Base-by-base conservation (phyloP, 2,888 invertebrate species). In the Nycteola revayana region DNA sequence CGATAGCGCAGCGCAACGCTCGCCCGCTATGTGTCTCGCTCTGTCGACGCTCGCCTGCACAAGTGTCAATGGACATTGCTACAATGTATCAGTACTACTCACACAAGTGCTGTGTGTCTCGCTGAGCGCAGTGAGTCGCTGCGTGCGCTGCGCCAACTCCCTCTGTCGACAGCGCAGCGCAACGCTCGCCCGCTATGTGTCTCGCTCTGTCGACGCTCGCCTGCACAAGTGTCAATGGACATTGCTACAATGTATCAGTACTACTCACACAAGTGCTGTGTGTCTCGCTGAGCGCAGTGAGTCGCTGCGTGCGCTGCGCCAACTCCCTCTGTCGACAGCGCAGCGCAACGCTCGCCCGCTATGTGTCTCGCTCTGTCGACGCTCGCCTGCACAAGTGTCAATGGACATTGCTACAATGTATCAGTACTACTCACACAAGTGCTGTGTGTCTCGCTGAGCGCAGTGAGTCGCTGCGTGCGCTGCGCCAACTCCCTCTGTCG, bases 401-500 rank as follows among this genome's bases (percentile, higher is more conserved):
- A n/a, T n/a, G n/a, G n/a, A n/a, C n/a, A n/a, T n/a, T n/a, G n/a
- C n/a, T 18, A 6, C 18, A 18, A 6, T 18, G 18, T 18, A 6
- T 18, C 3, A 6, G 18, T 18, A 18, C 18, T 3, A 5, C 3
- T 6, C 18, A 6, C 18, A n/a, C n/a, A n/a, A 6, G 18, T 6
- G 18, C 6, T 3, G 25, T 25, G 25, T 7, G 25, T 25, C 3
- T 25, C 25, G 9, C 25, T 18, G 18, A 18, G 18, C 18, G 25
- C 25, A 8, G 9, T 5, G 9, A 36, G 93, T 93, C 1, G 92
- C 89, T n/a, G 92, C 92, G 82, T 93, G 93, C 63, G 25, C 25
- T 8, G 4, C 9, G 25, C 25, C 9, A 25, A 9, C 25, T 4
- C 25, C 4, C 25, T 9, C 9, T 4, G 18, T 18, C 18, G 18